Conservation (phyloP, 1,140 invertebrate genomes). For the Drosophila albomicans region DNA sequence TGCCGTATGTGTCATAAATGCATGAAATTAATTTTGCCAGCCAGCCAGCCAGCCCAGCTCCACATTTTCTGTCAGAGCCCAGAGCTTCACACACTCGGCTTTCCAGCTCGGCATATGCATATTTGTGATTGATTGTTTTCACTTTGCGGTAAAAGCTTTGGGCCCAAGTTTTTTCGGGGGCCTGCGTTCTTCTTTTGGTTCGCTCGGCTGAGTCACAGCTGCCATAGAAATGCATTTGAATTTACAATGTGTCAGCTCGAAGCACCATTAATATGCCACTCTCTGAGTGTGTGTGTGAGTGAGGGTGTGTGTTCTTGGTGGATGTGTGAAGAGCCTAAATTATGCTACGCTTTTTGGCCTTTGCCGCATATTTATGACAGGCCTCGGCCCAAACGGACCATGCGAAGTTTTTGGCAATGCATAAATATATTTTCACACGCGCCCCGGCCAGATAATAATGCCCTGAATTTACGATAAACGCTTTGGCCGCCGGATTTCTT, state of each 20-base stretch:
- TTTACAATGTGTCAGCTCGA: slow-evolving; percentile 76
- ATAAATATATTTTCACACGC: slow-evolving; percentile 77
- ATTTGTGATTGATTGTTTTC: slow-evolving; percentile 79
- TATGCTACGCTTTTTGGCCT: slow-evolving; percentile 49
- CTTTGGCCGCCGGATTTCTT: slow-evolving; percentile 58
- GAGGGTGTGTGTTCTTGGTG: slow-evolving; percentile 3
- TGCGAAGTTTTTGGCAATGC: slow-evolving; percentile 64
- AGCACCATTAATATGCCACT: slow-evolving; percentile 74
- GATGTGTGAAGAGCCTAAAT: slow-evolving; percentile 31
- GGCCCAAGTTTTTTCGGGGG: slow-evolving; percentile 33
- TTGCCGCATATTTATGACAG: slow-evolving; percentile 61
- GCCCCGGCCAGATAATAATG: slow-evolving; percentile 69
- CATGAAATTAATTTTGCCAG: slow-evolving; percentile 72
- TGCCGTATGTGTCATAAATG: slow-evolving; percentile 66
- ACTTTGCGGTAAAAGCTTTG: slow-evolving; percentile 75
- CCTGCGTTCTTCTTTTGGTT: neutral
- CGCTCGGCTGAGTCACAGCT: slow-evolving; percentile 42
- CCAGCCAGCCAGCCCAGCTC: neutral
- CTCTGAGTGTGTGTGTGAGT: slow-evolving; percentile 1
- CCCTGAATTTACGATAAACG: slow-evolving; percentile 78
- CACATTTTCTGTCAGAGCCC: slow-evolving; percentile 7
- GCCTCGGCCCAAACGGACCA: neutral
- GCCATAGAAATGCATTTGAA: slow-evolving; percentile 79
- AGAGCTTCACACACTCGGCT: neutral
- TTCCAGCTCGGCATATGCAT: slow-evolving; percentile 21